A percentile compares a stretch with the other conserved stretches of the same genome.
phyloP scores from a whole-genome alignment of 2,113 vertebrate genomes.

The Haemorhous mexicanus region DNA sequence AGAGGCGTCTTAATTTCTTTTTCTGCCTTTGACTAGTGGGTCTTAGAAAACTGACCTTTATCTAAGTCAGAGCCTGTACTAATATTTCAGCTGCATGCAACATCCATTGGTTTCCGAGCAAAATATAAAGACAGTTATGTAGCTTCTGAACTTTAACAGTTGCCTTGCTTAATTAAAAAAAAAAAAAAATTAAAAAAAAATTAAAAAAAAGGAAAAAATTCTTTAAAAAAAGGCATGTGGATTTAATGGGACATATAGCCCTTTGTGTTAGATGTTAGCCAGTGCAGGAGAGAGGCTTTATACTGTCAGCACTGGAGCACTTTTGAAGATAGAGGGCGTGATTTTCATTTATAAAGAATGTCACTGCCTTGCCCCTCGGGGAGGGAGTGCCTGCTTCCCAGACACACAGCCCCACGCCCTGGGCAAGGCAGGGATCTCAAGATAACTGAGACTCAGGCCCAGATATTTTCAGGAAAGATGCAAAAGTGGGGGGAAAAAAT shows the following conservation, averaged over 20 bases:
- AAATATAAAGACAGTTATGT: constrained; percentile 54
- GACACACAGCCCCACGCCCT: neutral
- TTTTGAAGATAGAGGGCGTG: constrained; percentile 41
- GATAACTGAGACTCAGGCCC: constrained; percentile 18
- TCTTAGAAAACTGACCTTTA: constrained; percentile 46
- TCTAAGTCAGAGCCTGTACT: constrained; percentile 35
- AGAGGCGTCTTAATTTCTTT: constrained; percentile 56
- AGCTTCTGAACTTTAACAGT: constrained; percentile 55
- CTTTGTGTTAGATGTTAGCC: constrained; percentile 54
- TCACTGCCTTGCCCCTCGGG: neutral
- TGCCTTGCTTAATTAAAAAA: constrained; percentile 31
- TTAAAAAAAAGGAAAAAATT: neutral
- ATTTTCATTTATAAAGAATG: neutral
- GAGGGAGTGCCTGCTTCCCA: neutral
- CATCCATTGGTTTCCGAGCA: constrained; percentile 56
- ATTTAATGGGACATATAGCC: neutral
- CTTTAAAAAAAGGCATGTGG: neutral
- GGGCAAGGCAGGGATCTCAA: neutral
- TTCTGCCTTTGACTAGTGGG: constrained; percentile 24
- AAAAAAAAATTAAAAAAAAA: neutral
- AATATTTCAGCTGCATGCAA: constrained; percentile 60
- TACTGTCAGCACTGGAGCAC: constrained; percentile 9
- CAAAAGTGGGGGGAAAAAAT: neutral
- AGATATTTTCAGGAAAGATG: constrained; percentile 45
- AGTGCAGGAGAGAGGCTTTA: constrained; percentile 30